Evolutionary conservation across 2,797 vertebrate genomes (phyloP).

Genomic region (Argyrosomus regius): DNA sequence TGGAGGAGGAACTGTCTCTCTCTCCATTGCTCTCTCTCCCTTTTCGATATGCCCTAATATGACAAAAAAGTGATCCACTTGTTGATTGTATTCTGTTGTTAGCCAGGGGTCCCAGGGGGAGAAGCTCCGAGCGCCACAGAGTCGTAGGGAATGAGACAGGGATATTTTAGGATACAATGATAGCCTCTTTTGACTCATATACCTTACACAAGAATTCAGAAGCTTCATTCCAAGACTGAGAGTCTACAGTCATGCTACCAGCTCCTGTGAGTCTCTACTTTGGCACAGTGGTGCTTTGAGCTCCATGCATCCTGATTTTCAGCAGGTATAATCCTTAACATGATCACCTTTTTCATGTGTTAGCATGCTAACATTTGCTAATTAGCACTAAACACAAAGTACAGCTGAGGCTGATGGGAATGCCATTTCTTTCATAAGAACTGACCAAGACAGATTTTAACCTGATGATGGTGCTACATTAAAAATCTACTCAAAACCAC

Average conservation of each 20-base stretch:
- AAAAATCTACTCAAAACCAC: neutral
- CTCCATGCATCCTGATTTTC: neutral
- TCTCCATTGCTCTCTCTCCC: slow-evolving; percentile 40
- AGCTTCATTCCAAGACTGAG: neutral
- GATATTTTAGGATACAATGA: slow-evolving; percentile 75
- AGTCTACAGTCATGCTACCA: neutral
- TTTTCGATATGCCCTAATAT: slow-evolving; percentile 71
- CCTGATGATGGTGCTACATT: neutral
- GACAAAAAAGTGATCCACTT: slow-evolving; percentile 72
- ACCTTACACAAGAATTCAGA: slow-evolving; percentile 39
- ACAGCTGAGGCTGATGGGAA: neutral
- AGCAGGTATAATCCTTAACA: neutral
- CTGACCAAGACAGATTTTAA: neutral
- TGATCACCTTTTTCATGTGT: neutral
- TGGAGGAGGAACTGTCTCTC: slow-evolving; percentile 69
- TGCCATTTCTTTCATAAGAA: too few species aligned
- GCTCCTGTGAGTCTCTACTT: neutral
- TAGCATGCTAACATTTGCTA: too few species aligned
- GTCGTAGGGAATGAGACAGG: slow-evolving; percentile 63
- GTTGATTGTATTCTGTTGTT: slow-evolving; percentile 71
- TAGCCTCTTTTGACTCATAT: slow-evolving; percentile 26
- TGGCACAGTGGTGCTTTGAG: neutral
- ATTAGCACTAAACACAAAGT: too few species aligned
- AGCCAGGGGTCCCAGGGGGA: slow-evolving; percentile 66
- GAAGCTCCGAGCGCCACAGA: slow-evolving; percentile 68